Percentiles rank a stretch among this genome's conserved stretches.
Evolutionary conservation across 1,140 invertebrate species (phyloP).

Genomic region (Propsilocerus akamusi): DNA sequence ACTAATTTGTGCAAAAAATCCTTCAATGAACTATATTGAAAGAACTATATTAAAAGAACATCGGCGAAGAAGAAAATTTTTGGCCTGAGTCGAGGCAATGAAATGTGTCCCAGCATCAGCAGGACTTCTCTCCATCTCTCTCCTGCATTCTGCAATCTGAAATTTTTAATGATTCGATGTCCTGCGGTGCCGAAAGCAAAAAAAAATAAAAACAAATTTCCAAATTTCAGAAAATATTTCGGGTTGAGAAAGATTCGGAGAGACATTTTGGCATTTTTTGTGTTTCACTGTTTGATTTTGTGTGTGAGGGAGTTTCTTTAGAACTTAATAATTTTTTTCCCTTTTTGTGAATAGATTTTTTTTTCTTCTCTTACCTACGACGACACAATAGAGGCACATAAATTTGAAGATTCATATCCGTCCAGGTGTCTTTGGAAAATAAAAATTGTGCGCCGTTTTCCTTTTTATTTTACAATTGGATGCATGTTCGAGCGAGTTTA

Average conservation of each 20-base stretch:
- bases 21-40: too few species aligned
- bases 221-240: not conserved
- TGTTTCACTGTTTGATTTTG: not conserved
- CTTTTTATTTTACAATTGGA: too few species aligned
- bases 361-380: not conserved
- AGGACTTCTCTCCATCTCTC: too few species aligned
- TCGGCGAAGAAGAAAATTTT: too few species aligned
- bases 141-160: too few species aligned
- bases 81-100: too few species aligned
- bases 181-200: slow-evolving; percentile 1
- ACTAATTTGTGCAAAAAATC: too few species aligned
- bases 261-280: slow-evolving; percentile 2
- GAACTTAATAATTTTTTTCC: not conserved
- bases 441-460: too few species aligned
- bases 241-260: not conserved
- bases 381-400: slow-evolving; percentile 2
- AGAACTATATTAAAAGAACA: too few species aligned
- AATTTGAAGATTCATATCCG: slow-evolving; percentile 1
- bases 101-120: too few species aligned
- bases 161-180: slow-evolving; percentile 1
- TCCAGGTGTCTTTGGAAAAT: too few species aligned
- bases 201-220: not conserved
- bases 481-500: not conserved
- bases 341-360: not conserved
- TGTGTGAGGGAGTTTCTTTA: slow-evolving; percentile 3